These are phyloP conservation scores for Drosophila leontia DNA, from an alignment of 1,140 invertebrate genomes.

Conservation along the genomic window DNA sequence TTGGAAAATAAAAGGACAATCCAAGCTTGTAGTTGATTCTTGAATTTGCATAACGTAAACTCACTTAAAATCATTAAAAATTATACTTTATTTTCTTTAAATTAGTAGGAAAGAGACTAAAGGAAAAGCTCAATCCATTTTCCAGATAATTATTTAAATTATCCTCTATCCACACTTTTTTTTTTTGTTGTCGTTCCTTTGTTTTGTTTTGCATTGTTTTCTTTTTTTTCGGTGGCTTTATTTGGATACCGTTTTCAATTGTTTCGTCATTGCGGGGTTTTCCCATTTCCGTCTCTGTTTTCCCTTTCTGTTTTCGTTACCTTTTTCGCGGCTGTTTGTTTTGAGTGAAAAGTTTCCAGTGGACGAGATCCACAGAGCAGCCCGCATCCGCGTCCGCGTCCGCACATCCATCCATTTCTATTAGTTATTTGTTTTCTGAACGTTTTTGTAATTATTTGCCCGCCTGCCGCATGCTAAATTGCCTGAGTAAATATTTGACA, in stretches of 20 bases:
- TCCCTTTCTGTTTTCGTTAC: conserved; percentile 54
- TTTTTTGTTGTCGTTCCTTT: conserved; percentile 4
- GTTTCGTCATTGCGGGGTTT: conserved; percentile 52
- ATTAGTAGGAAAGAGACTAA: background rate
- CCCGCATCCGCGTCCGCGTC: background rate
- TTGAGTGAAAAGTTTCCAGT: conserved; percentile 33
- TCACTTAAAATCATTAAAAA: background rate
- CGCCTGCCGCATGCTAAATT: conserved; percentile 81
- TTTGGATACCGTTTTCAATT: conserved; percentile 62
- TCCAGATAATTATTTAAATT: conserved; percentile 9
- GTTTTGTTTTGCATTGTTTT: conserved; percentile 12
- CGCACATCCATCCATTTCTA: conserved; percentile 64
- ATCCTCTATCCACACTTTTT: background rate
- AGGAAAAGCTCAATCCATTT: background rate
- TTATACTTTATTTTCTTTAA: background rate
- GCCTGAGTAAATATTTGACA: conserved; percentile 81
- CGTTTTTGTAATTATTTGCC: conserved; percentile 83
- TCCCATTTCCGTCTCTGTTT: conserved; percentile 31
- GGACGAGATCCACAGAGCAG: conserved; percentile 7
- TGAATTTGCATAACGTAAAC: background rate
- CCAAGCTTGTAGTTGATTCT: too few species aligned
- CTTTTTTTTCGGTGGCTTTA: conserved; percentile 36
- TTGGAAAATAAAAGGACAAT: background rate
- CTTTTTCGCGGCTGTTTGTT: conserved; percentile 48
- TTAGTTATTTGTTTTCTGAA: conserved; percentile 82